These are phyloP conservation scores for Cerastis leucographa DNA, from an alignment of 2,888 invertebrate species.

Conservation along the genomic window DNA sequence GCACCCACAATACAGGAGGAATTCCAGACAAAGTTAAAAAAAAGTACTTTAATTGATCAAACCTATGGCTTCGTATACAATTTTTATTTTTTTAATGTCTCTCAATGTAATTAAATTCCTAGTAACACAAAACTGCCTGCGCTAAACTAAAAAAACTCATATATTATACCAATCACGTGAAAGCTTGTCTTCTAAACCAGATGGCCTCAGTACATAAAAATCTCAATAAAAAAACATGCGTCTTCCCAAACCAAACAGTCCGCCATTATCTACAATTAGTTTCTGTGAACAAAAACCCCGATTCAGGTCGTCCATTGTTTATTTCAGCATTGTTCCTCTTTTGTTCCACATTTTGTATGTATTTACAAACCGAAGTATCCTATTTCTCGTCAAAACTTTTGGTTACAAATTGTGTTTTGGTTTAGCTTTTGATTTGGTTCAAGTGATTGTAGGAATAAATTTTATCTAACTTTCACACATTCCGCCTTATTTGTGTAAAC, in stretches of 20 bases:
- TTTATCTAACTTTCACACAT: conserved; percentile 5
- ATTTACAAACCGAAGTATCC: conserved; percentile 53
- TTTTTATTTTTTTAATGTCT: background rate
- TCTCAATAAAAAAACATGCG: conserved; percentile 43
- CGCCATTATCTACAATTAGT: conserved; percentile 69
- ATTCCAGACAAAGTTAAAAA: background rate
- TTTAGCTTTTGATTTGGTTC: conserved; percentile 13
- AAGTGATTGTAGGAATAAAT: conserved; percentile 20
- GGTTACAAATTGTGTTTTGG: conserved; percentile 25
- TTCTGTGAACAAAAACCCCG: conserved; percentile 75
- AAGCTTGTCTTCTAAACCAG: conserved; percentile 12
- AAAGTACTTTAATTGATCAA: background rate
- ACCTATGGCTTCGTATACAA: background rate
- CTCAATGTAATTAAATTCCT: background rate
- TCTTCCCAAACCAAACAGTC: conserved; percentile 39
- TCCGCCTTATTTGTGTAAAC: conserved; percentile 1
- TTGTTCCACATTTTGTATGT: conserved; percentile 50
- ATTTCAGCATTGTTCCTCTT: conserved; percentile 71
- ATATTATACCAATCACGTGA: background rate
- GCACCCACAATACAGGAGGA: background rate
- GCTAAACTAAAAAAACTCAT: background rate
- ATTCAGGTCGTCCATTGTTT: conserved; percentile 80
- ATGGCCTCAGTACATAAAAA: conserved; percentile 38
- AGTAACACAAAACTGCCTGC: background rate
- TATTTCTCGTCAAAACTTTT: conserved; percentile 38